Base-by-base conservation (phyloP, 2,888 invertebrate genomes). In the Cerceris ruficornis region DNA sequence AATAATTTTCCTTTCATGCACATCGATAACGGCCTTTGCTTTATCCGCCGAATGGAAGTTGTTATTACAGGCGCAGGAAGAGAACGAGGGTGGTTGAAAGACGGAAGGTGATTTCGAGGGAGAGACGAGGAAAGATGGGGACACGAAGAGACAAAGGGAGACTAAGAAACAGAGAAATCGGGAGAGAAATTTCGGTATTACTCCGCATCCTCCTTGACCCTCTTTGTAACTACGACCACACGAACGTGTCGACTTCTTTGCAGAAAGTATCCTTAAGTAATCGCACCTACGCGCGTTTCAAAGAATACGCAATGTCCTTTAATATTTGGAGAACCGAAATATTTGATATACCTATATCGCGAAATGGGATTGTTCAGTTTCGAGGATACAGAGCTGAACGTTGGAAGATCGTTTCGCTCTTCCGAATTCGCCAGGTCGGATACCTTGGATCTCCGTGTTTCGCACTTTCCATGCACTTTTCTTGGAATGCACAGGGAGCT, bases 1-100 rank as follows among this genome's bases (percentile, higher is more conserved):
- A 83, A 69, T 81, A 75, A 81, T 83, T 78, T 72, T 67, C 68
- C 61, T 61, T 46, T 50, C 60, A 13, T 69, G 59, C 61, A 50
- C 15, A 64, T 61, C 43, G 64, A 50, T 50, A 61, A 54, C 57
- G 61, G 67, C 58, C 5, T 39, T 50, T 28, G 13, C 14, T 52
- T n/a, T 55, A 41, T 50, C 60, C 46, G 17, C 11, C 49, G n/a
- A 28, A 8, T 46, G 58, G 13, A 61, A 74, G 52, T 58, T 41
- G 11, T 65, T 59, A 61, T 69, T 60, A 39, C 39, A 15, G 28
- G 28, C 28, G 4, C 28, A 28, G 28, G 28, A 28, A 28, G 28
- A 28, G 28, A 28, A 28, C 28, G 1, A 28, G 28, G 28, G 28
- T 28, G 28, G 4, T 28, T 28, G 28, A 28, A 28, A 2, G 28